Base-by-base conservation (phyloP, 2,797 vertebrate genomes). In the Xenops minutus region DNA sequence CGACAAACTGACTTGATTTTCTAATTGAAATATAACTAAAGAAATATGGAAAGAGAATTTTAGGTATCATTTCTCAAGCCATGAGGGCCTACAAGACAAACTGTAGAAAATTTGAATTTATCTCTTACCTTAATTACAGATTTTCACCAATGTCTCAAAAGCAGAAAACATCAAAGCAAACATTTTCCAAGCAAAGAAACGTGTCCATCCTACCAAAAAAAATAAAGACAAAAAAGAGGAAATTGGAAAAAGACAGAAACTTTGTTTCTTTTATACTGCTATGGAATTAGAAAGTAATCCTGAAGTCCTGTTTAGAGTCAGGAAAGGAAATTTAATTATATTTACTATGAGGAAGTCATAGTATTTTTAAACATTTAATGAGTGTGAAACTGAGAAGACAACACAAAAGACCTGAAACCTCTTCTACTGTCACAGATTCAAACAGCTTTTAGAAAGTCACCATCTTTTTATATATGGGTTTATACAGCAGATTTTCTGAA, bases 51-150 rank as follows among this genome's bases (percentile, higher is more conserved):
- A 64, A 66, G 14, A 85, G 8, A 81, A 72, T 16, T 64, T 51
- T 51, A 72, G 26, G 5, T 23, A n/a, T 24, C 8, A 21, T 2
- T 85, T 89, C 37, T 74, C 1, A 7, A 80, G 6, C 2, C 29
- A 13, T 20, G 15, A 75, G 34, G 76, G 10, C 3, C 5, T 67
- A 14, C 5, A 75, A 62, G 32, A 39, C 9, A 68, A 73, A 78
- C 29, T 26, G 5, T 20, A 69, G 13, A 46, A 66, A 81, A 82
- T 39, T 10, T 30, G 18, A 95, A 78, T 20, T 78, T 73, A 13
- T 63, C 39, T 89, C 92, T 94, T 98, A 98, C 97, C 97, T 98
- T 97, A 96, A 85, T 97, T 94, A 88, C 41, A 54, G 26, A 36
- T 66, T 86, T 77, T 83, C 85, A 87, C 61, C 59, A 41, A 29